phyloP scores from a whole-genome alignment of 1,140 invertebrate species.

The Drosophila insularis region DNA sequence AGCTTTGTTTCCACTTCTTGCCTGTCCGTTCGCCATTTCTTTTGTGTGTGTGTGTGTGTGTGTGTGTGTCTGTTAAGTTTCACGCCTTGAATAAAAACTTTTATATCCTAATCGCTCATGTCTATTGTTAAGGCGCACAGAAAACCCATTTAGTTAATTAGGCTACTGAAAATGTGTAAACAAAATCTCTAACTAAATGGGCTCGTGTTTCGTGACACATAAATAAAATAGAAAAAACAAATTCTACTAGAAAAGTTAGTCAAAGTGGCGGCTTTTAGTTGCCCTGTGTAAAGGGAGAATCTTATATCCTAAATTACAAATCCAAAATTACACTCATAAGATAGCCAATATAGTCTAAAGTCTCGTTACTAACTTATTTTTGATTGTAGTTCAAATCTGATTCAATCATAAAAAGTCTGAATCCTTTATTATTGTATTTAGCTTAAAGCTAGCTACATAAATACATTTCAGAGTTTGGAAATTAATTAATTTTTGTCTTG shows the following conservation, averaged over 20 bases:
- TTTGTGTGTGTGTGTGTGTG: constrained; percentile 25
- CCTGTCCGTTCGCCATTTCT: constrained; percentile 40
- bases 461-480: too few species aligned
- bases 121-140: constrained; percentile 43
- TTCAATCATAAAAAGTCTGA: too few species aligned
- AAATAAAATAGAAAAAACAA: constrained; percentile 37
- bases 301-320: too few species aligned
- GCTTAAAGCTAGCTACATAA: too few species aligned
- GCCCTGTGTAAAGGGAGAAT: too few species aligned
- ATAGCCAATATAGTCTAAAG: too few species aligned
- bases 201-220: constrained; percentile 47
- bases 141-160: constrained; percentile 59
- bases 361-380: too few species aligned
- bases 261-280: neutral
- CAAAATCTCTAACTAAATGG: constrained; percentile 43
- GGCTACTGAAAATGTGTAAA: constrained; percentile 56
- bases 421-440: too few species aligned
- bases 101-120: neutral
- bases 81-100: constrained; percentile 26
- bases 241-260: neutral
- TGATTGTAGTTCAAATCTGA: too few species aligned
- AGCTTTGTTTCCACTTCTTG: constrained; percentile 54
- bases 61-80: constrained; percentile 36
- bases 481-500: too few species aligned
- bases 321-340: too few species aligned